Base-by-base conservation (phyloP, 64 coral and sea anemone species). In the Actinia equina region DNA sequence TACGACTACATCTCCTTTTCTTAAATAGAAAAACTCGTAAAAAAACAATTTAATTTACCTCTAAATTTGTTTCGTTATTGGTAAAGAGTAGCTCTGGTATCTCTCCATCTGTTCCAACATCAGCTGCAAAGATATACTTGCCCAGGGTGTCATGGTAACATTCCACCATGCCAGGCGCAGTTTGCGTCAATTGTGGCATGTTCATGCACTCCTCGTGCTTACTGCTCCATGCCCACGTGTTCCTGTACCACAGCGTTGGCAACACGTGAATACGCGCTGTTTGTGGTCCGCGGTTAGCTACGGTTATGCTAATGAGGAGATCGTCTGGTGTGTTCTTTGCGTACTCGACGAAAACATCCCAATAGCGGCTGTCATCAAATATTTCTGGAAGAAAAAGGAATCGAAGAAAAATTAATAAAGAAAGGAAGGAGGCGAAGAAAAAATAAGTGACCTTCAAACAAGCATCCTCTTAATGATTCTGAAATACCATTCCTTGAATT, bases 11-110 rank as follows among this genome's bases (percentile, higher is more conserved):
- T 12, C 15, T 56, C 9, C 13, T 4, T 16, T 57, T 16, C 13
- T 57, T 37, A 37, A 37, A 37, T 37, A 37, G 30, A 54, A 82
- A 43, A 82, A 82, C 42, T 27, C 23, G 82, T 14, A 18, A 67
- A 83, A 17, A 41, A 17, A 60, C 5, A 65, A 23, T 20, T n/a
- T 3, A 0, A 25, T 77, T 22, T 85, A 98, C 97, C 91, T 89
- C 23, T 6, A 87, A 82, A 85, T 99, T 99, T 44, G 93, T 99
- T 89, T 95, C 97, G 74, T 99, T 99, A 71, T 99, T 93, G 54
- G 97, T 99, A 77, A 99, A 99, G 27, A 99, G 86, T 43, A 99
- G 77, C 19, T 91, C 82, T 89, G 97, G 93, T 18, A 86, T 45
- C 17, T 95, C 84, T 7, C 88, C 88, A 67, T 95, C 63, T 78